Evolutionary conservation across 2,888 invertebrate species (phyloP).

Genomic region (Dromius quadrimaculatus): DNA sequence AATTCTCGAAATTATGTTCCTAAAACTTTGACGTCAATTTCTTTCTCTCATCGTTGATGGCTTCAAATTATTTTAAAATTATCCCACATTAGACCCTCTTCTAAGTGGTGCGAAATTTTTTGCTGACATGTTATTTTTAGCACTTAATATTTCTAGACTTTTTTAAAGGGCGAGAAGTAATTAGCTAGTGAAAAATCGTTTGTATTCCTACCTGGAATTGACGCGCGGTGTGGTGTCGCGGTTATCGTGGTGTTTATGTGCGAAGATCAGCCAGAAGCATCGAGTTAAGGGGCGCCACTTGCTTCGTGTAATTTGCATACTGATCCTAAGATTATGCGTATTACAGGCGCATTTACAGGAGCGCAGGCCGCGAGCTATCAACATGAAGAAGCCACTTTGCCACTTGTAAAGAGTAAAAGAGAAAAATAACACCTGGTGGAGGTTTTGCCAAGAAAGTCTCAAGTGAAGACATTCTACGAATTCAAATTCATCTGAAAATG

Average conservation of each 20-base stretch:
- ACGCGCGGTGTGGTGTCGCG: no score
- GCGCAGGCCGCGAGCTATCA: not conserved
- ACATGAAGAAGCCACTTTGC: not conserved
- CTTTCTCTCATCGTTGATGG: no score
- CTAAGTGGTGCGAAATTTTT: constrained; percentile 20
- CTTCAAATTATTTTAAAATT: no score
- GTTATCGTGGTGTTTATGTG: constrained; percentile 12
- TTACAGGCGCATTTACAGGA: constrained; percentile 13
- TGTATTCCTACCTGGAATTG: not conserved
- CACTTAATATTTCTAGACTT: constrained; percentile 9
- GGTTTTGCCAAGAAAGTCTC: no score
- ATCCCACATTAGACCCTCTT: no score
- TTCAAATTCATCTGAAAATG: no score
- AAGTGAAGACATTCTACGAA: no score
- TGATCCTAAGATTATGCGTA: constrained; percentile 14
- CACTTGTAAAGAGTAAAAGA: no score
- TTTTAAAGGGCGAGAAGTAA: no score
- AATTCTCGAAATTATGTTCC: no score
- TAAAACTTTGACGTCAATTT: no score
- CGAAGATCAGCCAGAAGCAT: constrained; percentile 11
- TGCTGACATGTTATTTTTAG: constrained; percentile 22
- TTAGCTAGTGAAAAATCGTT: constrained; percentile 1
- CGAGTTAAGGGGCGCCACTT: constrained; percentile 11
- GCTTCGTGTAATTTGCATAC: constrained; percentile 9
- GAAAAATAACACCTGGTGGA: no score